A percentile compares a stretch with the other conserved stretches of the same genome.
Evolutionary conservation across 64 coral and sea anemone species (phyloP).

Genomic region (Trachythela sp.): DNA sequence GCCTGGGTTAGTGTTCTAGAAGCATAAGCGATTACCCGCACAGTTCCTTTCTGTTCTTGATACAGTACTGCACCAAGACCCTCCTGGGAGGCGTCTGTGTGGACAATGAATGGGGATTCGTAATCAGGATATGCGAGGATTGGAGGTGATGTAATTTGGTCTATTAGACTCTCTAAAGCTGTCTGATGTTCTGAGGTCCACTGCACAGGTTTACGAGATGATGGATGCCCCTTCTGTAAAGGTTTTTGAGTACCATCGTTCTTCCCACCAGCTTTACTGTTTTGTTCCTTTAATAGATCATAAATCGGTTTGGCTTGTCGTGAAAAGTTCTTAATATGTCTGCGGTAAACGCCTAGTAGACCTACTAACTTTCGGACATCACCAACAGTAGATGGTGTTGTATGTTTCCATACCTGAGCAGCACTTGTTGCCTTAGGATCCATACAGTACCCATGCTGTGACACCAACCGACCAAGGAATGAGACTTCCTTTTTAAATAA

Average conservation of each 20-base stretch:
- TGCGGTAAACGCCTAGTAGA: neutral
- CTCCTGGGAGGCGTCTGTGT: no score
- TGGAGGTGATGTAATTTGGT: neutral
- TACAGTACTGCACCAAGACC: no score
- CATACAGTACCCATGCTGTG: neutral
- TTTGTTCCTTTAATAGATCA: neutral
- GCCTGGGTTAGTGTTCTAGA: no score
- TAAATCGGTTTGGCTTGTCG: neutral
- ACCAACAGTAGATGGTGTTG: neutral
- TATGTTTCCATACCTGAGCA: neutral
- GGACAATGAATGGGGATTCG: no score
- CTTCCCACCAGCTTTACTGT: no score
- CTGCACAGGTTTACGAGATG: neutral
- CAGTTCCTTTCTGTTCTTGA: no score
- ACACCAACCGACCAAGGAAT: neutral
- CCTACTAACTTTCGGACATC: neutral
- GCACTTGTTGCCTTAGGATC: neutral
- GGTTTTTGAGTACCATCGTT: neutral
- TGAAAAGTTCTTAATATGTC: neutral
- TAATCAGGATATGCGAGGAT: no score
- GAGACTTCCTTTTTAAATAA: no score
- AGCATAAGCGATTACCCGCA: no score
- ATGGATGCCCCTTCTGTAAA: neutral
- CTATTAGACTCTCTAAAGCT: neutral
- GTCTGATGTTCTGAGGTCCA: neutral